Base-by-base conservation (phyloP, 2,113 vertebrate genomes). In the Delphinus delphis region DNA sequence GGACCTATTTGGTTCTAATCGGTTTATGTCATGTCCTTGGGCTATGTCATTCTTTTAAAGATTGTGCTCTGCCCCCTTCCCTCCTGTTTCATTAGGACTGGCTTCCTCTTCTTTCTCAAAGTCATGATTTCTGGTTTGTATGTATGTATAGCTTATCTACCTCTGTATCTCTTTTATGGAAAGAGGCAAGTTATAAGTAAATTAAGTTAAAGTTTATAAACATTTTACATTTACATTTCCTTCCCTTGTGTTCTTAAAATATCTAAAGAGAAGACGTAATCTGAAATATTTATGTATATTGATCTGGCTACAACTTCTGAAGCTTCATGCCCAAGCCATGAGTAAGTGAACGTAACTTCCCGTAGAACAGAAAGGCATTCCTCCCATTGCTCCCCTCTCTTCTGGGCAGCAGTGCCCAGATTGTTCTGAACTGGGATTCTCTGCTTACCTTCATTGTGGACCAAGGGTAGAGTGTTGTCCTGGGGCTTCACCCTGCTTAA, bases 191-290 rank as follows among this genome's bases (percentile, higher is more conserved):
- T 93, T 88, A 44, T 41, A 68, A 76, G 65, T 70, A 88, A 84
- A 87, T 63, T 41, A 88, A 95, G 62, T 81, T 85, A 84, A 90
- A 97, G 73, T 88, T 83, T 67, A 76, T 53, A 94, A 47, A n/a
- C 20, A 74, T 55, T 87, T 95, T 41, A 41, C 33, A 53, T 89
- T 85, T 63, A 18, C 9, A 33, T 82, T 41, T 92, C 70, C 18
- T 90, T 87, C 41, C 65, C 47, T 33, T 65, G 33, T 97, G 82
- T 86, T 95, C 77, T 96, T 84, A 79, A 94, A 86, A 44, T 80
- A 70, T 20, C 65, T n/a, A 67, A 15, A 71, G 41, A 62, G 41
- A 70, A 60, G 65, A 92, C 26, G 3, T 90, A 62, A 65, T 58
- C 23, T 87, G 58, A n/a, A 41, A 47, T 90, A 88, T 44, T 73